Conservation (phyloP, 2,113 vertebrate genomes). For the Callocephalon fimbriatum region DNA sequence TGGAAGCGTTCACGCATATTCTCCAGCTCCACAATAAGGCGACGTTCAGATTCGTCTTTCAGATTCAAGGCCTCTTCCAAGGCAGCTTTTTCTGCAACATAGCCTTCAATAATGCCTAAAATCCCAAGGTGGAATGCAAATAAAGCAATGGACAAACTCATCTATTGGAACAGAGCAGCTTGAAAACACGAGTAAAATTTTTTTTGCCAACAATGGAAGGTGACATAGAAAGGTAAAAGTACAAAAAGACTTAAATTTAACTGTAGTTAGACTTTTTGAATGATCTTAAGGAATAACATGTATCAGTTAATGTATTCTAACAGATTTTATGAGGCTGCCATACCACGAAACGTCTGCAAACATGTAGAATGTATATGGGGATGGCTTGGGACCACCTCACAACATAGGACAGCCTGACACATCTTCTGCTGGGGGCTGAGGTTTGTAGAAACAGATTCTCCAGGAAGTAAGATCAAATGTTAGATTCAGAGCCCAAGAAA, state of each 20-base stretch:
- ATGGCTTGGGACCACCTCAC: neutral
- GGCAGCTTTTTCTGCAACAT: slow-evolving; percentile 83
- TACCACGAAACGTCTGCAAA: neutral
- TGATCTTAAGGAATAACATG: neutral
- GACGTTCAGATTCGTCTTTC: slow-evolving; percentile 86
- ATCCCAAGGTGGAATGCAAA: neutral
- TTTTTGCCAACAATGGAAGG: neutral
- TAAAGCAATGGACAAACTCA: neutral
- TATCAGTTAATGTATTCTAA: neutral
- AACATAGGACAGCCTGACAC: neutral
- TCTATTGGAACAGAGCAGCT: neutral
- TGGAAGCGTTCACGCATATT: slow-evolving; percentile 76
- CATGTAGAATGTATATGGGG: neutral
- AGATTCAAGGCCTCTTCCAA: slow-evolving; percentile 84
- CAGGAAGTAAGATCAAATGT: neutral
- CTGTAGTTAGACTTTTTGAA: neutral
- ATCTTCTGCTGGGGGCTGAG: neutral
- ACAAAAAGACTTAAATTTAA: neutral
- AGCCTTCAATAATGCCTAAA: slow-evolving; percentile 89
- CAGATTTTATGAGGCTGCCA: neutral
- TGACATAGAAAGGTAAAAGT: neutral
- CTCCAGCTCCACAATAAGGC: slow-evolving; percentile 87
- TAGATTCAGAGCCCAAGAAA: neutral
- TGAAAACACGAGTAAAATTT: neutral
- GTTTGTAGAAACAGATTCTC: neutral